A percentile compares a stretch with the other conserved stretches of the same genome.
Conservation (phyloP, 2,113 vertebrate species). For the Pluvialis apricaria region DNA sequence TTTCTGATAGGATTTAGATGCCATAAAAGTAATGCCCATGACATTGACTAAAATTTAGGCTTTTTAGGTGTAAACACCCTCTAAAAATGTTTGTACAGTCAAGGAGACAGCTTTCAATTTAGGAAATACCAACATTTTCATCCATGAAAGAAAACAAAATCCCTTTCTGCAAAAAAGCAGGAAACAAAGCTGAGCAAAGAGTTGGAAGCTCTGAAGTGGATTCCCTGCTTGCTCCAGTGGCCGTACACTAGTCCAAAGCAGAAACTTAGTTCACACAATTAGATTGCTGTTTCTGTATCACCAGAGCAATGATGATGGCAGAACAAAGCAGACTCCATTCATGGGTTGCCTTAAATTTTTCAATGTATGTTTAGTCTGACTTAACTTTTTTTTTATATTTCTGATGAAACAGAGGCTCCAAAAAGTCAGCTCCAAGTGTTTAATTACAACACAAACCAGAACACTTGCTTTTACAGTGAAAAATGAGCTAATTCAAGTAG, state of each 20-base stretch:
- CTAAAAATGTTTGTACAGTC: not conserved
- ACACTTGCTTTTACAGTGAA: not conserved
- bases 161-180: not conserved
- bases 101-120: not conserved
- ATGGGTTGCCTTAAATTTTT: not conserved
- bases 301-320: not conserved
- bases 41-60: not conserved
- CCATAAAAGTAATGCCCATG: not conserved
- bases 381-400: not conserved
- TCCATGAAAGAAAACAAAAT: not conserved
- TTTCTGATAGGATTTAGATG: not conserved
- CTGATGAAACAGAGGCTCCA: not conserved
- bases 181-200: not conserved
- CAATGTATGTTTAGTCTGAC: not conserved
- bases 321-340: not conserved
- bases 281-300: not conserved
- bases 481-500: not conserved
- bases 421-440: not conserved
- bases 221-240: not conserved
- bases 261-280: not conserved
- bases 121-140: not conserved
- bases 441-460: not conserved
- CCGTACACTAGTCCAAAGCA: not conserved
- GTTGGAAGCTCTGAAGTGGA: not conserved
- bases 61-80: not conserved